A percentile compares a stretch with the other conserved stretches of the same genome.
These are phyloP conservation scores for Odontophorus gujanensis DNA, from an alignment of 2,113 vertebrate species.

Conservation along the genomic window DNA sequence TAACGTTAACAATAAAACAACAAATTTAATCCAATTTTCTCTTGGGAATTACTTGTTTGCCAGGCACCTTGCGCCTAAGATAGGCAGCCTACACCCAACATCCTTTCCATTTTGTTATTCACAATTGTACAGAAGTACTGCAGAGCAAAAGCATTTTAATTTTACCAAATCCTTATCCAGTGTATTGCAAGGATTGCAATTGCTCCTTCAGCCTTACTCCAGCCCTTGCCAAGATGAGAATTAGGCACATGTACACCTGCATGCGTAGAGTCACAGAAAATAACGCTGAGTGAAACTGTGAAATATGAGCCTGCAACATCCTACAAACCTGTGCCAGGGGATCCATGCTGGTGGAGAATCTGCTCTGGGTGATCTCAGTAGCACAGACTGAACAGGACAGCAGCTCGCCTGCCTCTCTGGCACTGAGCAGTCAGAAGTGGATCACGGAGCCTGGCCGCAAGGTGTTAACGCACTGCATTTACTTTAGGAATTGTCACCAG, in stretches of 20 bases:
- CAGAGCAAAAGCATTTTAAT: background rate
- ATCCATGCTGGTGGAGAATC: background rate
- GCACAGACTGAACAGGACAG: background rate
- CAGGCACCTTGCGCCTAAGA: background rate
- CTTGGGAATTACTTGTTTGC: background rate
- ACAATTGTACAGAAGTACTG: background rate
- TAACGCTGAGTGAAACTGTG: background rate
- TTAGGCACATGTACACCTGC: background rate
- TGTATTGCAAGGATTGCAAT: background rate
- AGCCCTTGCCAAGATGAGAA: background rate
- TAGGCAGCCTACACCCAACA: background rate
- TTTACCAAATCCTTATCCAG: background rate
- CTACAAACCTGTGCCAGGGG: background rate
- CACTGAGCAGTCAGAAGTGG: background rate
- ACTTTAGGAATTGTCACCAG: background rate
- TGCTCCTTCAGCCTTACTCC: background rate
- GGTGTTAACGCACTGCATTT: background rate
- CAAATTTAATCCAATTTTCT: background rate
- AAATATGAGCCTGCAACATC: background rate
- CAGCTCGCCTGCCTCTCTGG: background rate
- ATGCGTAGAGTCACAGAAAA: background rate
- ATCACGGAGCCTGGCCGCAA: background rate
- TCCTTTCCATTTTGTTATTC: background rate
- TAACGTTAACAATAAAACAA: background rate
- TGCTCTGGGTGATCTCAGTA: accelerated